Evolutionary conservation across 2,797 vertebrate genomes (phyloP).

Genomic region (Aselliscus stoliczkanus): DNA sequence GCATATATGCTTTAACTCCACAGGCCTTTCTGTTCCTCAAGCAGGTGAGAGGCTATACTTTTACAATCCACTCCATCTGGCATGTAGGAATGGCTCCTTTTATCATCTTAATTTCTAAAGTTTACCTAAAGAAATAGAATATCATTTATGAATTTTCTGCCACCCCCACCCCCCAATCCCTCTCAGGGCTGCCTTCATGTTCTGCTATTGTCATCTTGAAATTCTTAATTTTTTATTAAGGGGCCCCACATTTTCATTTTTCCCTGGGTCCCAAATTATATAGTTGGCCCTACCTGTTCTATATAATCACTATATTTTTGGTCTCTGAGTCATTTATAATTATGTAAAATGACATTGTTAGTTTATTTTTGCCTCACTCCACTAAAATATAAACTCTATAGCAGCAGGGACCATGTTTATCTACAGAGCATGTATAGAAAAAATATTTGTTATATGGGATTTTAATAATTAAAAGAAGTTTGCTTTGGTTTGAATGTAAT

Average conservation of each 20-base stretch:
- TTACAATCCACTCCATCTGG: not conserved
- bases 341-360: not conserved
- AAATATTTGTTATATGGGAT: not conserved
- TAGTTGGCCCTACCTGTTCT: not conserved
- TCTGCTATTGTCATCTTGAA: not conserved
- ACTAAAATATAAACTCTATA: not conserved
- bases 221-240: not conserved
- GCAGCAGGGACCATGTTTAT: not conserved
- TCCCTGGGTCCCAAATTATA: not conserved
- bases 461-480: not conserved
- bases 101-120: not conserved
- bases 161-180: not conserved
- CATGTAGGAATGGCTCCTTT: not conserved
- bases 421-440: not conserved
- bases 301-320: no score
- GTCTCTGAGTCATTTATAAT: not conserved
- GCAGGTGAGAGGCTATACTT: not conserved
- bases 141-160: not conserved
- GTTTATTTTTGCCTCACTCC: not conserved
- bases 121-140: not conserved
- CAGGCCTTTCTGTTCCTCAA: not conserved
- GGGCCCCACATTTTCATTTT: not conserved
- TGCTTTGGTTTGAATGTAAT: not conserved
- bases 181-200: not conserved
- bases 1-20: not conserved